These are phyloP conservation scores for Lucilia cuprina DNA, from an alignment of 1,140 invertebrate genomes.

Conservation along the genomic window DNA sequence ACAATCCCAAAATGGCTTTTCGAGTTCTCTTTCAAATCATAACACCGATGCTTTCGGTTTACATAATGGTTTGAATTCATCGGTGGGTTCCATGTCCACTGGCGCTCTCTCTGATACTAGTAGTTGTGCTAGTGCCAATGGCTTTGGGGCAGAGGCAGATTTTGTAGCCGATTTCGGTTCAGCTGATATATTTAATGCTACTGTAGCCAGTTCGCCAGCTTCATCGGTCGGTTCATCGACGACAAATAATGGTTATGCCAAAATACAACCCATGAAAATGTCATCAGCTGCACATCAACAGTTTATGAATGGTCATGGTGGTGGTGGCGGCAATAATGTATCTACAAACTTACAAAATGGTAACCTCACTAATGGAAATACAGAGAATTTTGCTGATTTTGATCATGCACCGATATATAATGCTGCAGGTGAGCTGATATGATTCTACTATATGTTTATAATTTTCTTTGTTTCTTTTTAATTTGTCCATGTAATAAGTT, in stretches of 20 bases:
- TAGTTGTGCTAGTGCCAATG: conserved; percentile 57
- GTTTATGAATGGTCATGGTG: conserved; percentile 38
- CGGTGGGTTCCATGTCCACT: conserved; percentile 40
- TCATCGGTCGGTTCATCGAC: conserved; percentile 53
- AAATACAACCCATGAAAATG: conserved; percentile 55
- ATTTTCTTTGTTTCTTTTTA: neutral
- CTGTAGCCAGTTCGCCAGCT: conserved; percentile 50
- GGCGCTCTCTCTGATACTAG: conserved; percentile 56
- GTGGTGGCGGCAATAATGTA: neutral
- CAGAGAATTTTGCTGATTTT: conserved; percentile 73
- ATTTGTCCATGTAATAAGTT: no score
- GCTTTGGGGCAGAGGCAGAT: conserved; percentile 63
- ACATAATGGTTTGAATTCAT: conserved; percentile 14
- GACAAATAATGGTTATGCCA: conserved; percentile 57
- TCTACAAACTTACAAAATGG: conserved; percentile 38
- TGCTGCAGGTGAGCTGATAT: conserved; percentile 64
- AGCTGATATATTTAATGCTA: conserved; percentile 65
- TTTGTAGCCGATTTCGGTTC: conserved; percentile 74
- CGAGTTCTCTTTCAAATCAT: neutral
- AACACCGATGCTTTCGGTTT: conserved; percentile 33
- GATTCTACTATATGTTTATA: neutral
- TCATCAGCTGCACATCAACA: conserved; percentile 44
- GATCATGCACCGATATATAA: conserved; percentile 76
- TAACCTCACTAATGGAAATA: conserved; percentile 40
- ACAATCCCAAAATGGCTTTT: conserved; percentile 10